Percentiles rank a stretch among this genome's conserved stretches.
These are phyloP conservation scores for Acanthisitta chloris DNA, from an alignment of 2,113 vertebrate genomes.

Conservation along the genomic window DNA sequence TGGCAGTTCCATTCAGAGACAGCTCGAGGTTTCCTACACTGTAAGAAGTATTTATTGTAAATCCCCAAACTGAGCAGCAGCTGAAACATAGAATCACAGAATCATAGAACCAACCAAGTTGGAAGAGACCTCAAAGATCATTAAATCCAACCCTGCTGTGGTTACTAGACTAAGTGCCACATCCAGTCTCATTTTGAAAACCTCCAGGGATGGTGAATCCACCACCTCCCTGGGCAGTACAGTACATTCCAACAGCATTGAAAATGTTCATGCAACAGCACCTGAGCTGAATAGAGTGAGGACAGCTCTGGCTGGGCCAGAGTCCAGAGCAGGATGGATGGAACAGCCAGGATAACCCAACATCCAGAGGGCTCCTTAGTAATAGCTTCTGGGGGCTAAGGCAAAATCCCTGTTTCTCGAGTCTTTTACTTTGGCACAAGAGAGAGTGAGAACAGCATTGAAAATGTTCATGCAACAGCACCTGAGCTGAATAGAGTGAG, in stretches of 20 bases:
- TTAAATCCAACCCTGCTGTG: too few relatives aligned
- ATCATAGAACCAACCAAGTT: too few relatives aligned
- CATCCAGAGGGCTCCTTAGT: fast-evolving
- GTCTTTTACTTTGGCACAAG: background rate
- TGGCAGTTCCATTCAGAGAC: background rate
- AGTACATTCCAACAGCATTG: too few relatives aligned
- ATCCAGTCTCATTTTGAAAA: too few relatives aligned
- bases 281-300: background rate
- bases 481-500: background rate
- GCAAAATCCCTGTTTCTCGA: background rate
- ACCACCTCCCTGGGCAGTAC: too few relatives aligned
- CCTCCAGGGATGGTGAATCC: too few relatives aligned
- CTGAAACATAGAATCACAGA: too few relatives aligned
- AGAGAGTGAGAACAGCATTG: too few relatives aligned
- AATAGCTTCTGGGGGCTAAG: background rate
- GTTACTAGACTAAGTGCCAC: too few relatives aligned
- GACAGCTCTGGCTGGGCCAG: background rate
- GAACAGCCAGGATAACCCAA: background rate
- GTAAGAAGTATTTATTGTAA: background rate
- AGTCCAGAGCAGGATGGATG: background rate
- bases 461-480: background rate
- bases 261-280: background rate
- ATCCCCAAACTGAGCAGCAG: background rate
- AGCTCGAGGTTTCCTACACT: background rate
- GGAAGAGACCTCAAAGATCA: too few relatives aligned